These are phyloP conservation scores for Apogon talboti DNA, from an alignment of 2,797 vertebrate species.

Conservation along the genomic window DNA sequence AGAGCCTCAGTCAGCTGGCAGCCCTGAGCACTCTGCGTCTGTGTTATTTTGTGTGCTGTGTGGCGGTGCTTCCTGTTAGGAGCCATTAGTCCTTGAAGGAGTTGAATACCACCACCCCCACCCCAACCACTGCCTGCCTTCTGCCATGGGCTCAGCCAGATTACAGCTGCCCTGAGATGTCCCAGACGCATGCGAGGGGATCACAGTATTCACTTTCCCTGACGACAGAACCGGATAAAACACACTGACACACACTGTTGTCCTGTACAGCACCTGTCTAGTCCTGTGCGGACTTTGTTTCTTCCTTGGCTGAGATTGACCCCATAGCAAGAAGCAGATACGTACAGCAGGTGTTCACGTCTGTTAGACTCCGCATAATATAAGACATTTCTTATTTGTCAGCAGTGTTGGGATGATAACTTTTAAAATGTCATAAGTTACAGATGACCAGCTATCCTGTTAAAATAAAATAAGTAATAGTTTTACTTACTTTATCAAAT, in stretches of 20 bases:
- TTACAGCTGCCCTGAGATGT: slow-evolving; percentile 73
- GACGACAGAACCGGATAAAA: slow-evolving; percentile 52
- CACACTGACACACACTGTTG: slow-evolving; percentile 39
- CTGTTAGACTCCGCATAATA: slow-evolving; percentile 32
- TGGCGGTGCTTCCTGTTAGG: slow-evolving; percentile 61
- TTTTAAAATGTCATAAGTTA: too few relatives aligned
- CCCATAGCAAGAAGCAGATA: slow-evolving; percentile 27
- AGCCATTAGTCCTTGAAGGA: slow-evolving; percentile 50
- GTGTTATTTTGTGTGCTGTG: slow-evolving; percentile 49
- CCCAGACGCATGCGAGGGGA: slow-evolving; percentile 52
- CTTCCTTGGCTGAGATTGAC: slow-evolving; percentile 47
- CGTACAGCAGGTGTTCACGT: slow-evolving; percentile 59
- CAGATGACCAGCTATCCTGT: too few relatives aligned
- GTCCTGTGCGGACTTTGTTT: slow-evolving; percentile 47
- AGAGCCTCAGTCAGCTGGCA: slow-evolving; percentile 63
- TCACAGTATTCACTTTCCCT: slow-evolving; percentile 63
- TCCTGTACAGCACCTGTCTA: slow-evolving; percentile 62
- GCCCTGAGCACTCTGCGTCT: slow-evolving; percentile 17
- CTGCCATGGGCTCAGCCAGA: slow-evolving; percentile 57
- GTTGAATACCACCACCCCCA: slow-evolving; percentile 25
- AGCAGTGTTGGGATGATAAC: too few relatives aligned
- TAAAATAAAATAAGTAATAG: too few relatives aligned
- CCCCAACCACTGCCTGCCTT: slow-evolving; percentile 45
- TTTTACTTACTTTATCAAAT: too few relatives aligned
- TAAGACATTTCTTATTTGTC: background rate